A percentile compares a stretch with the other conserved stretches of the same genome.
Evolutionary conservation across 53 echinoderm and acorn worm genomes (phyloP).

Genomic region (Henricia sp.): DNA sequence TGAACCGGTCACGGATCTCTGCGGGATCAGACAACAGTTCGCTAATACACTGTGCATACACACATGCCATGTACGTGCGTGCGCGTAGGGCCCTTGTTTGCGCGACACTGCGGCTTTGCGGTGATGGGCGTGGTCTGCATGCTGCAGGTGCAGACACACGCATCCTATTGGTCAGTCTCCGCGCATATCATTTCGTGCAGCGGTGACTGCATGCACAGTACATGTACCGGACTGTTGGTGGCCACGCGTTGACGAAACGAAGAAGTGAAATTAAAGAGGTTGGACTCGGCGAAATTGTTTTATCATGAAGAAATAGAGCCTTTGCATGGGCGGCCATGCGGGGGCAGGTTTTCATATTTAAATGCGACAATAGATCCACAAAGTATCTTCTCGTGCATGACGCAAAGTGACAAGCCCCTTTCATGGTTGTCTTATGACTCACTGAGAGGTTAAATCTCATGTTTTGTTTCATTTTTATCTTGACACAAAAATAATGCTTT

Average conservation of each 20-base stretch:
- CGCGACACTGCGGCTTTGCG: background rate
- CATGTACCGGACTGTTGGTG: background rate
- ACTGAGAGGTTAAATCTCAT: too few relatives aligned
- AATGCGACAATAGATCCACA: too few relatives aligned
- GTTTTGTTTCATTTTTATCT: too few relatives aligned
- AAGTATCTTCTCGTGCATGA: too few relatives aligned
- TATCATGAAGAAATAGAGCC: too few relatives aligned
- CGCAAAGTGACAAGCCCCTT: too few relatives aligned
- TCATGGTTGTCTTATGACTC: too few relatives aligned
- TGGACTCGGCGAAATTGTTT: background rate
- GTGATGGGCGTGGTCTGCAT: constrained; percentile 52
- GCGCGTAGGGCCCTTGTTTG: background rate
- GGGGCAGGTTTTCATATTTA: too few relatives aligned
- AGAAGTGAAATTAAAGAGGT: constrained; percentile 23
- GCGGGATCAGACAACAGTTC: constrained; percentile 61
- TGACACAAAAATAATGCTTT: too few relatives aligned
- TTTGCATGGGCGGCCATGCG: too few relatives aligned
- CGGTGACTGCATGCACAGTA: constrained; percentile 22
- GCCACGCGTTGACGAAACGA: constrained; percentile 25
- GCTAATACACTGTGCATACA: constrained; percentile 33
- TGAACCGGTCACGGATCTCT: constrained; percentile 56
- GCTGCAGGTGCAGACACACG: background rate
- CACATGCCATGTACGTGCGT: constrained; percentile 8
- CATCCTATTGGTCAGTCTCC: constrained; percentile 17
- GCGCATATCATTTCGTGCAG: constrained; percentile 10